Base-by-base conservation (phyloP, 37 sponge, comb jelly and placozoan species). In the Chondrosia reniformis region DNA sequence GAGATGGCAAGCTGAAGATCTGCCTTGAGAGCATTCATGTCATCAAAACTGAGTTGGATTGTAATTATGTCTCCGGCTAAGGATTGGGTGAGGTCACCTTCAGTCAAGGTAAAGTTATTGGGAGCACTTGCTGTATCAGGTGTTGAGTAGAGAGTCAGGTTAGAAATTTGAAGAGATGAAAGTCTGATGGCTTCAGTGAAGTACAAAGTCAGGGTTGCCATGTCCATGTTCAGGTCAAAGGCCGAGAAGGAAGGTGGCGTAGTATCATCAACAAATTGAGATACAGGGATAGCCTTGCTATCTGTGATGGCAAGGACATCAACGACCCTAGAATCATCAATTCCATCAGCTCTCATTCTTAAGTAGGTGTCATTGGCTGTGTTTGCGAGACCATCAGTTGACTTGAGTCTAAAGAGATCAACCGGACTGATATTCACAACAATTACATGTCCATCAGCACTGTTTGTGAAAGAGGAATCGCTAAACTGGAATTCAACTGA, bases 271-370 rank as follows among this genome's bases (percentile, higher is more conserved):
- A 74, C 82, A 49, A 95, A 91, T 42, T 83, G 76, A 28, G 15
- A 78, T 13, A 65, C 92, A 67, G 79, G 73, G 6, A 84, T 45
- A 17, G 87, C 92, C 63, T 84, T 86, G 1, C 85, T 86, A 55
- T 82, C 88, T 10, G 96, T 92, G 72, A 92, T 80, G 41, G 96
- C 87, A 22, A 87, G 67, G 31, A 92, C 90, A 65, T 92, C 93
- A 33, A 86, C 84, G 8, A 80, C 80, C n/a, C 61, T 72, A 13
- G 85, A 56, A 79, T 95, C 96, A 63, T 89, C 89, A 46, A 88
- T 74, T 13, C 79, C 77, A 67, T 61, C 81, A 21, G 89, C 93
- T 46, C 61, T 40, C 76, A 92, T 59, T 17, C 83, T 80, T 24
- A 95, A 77, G 78, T 89, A 95, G 31, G 85, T 39, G 66, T 81